phyloP scores from a whole-genome alignment of 2,797 vertebrate species.

The Sebastes matsubarae region DNA sequence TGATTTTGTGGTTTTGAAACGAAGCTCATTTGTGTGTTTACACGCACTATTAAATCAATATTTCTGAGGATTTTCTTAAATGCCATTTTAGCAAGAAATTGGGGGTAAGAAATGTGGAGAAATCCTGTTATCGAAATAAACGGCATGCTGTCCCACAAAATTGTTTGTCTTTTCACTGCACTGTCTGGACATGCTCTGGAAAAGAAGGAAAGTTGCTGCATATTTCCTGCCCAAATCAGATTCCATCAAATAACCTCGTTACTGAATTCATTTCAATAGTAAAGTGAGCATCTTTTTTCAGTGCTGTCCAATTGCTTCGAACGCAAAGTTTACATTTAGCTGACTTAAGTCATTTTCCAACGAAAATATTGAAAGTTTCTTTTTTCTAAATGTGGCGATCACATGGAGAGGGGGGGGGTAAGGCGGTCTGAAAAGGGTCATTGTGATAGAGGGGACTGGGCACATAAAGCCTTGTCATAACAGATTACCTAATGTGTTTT shows the following conservation, averaged over 20 bases:
- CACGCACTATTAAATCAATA: neutral
- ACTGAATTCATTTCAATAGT: neutral
- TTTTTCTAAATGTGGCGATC: neutral
- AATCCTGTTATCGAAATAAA: neutral
- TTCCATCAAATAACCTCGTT: neutral
- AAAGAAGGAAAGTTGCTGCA: neutral
- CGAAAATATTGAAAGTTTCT: conserved; percentile 9
- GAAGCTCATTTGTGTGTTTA: neutral
- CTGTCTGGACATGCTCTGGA: neutral
- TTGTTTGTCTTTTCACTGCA: neutral
- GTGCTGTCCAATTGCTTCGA: neutral
- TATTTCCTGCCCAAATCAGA: neutral
- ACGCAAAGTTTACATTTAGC: conserved; percentile 11
- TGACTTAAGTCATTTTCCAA: neutral
- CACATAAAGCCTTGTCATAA: conserved; percentile 79
- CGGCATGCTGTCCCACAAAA: neutral
- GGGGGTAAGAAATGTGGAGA: neutral
- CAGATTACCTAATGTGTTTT: conserved; percentile 81
- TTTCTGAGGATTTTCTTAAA: neutral
- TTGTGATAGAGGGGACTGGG: conserved; percentile 60
- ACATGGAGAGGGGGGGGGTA: neutral
- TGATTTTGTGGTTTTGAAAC: neutral
- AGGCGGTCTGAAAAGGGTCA: conserved; percentile 56
- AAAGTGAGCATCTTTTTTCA: neutral
- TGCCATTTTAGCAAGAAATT: neutral